phyloP scores from a whole-genome alignment of 2,113 vertebrate genomes.

The Lepus europaeus region DNA sequence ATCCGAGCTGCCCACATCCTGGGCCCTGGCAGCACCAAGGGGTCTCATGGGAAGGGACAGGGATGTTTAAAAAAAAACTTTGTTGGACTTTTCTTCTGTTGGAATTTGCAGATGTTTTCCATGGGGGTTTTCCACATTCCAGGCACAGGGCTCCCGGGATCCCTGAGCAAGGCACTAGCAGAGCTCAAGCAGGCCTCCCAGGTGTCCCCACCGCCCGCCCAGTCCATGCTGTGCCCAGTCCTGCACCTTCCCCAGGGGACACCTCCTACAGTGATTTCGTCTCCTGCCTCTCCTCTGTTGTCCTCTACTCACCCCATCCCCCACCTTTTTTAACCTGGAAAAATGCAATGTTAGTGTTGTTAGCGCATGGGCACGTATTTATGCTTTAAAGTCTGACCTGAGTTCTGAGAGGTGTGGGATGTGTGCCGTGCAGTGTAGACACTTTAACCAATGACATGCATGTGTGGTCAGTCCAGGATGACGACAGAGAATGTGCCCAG shows the following conservation, averaged over 20 bases:
- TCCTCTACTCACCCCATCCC: not conserved
- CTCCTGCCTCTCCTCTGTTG: not conserved
- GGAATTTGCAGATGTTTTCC: not conserved
- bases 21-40: not conserved
- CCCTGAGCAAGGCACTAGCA: too few species aligned
- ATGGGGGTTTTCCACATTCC: too few species aligned
- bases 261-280: too few species aligned
- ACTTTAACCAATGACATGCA: not conserved
- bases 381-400: not conserved
- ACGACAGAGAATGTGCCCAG: not conserved
- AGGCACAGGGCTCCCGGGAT: not conserved
- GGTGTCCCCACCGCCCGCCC: too few species aligned
- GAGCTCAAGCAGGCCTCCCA: too few species aligned
- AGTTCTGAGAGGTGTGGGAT: not conserved
- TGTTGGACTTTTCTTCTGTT: not conserved
- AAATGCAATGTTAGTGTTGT: not conserved
- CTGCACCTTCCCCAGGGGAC: not conserved
- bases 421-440: not conserved
- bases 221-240: too few species aligned
- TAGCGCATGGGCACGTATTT: not conserved
- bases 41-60: not conserved
- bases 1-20: not conserved
- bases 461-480: not conserved
- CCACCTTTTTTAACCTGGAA: not conserved
- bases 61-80: not conserved